Conservation (phyloP, 1,140 invertebrate genomes). For the Drosophila subpulchrella region DNA sequence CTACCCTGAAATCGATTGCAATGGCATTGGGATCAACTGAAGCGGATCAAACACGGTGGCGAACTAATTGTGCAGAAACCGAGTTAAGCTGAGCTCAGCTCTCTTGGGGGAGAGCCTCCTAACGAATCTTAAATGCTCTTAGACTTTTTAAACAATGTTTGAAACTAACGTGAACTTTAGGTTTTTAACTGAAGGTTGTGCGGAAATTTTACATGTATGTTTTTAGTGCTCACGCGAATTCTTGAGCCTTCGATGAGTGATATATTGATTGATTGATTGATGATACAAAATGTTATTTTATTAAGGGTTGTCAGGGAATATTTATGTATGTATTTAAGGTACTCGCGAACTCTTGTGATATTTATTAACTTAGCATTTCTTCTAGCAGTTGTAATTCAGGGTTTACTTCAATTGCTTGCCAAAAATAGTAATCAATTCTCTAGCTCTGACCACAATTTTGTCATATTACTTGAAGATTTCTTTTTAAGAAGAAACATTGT, state of each 20-base stretch:
- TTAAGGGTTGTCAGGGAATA: background rate
- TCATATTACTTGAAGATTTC: background rate
- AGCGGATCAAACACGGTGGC: conserved; percentile 29
- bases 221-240: too few species aligned
- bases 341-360: background rate
- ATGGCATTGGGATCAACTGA: conserved; percentile 44
- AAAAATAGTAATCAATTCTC: too few species aligned
- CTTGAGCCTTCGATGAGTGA: too few species aligned
- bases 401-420: too few species aligned
- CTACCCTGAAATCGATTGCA: conserved; percentile 29
- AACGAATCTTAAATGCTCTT: conserved; percentile 1
- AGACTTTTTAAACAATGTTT: background rate
- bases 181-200: too few species aligned
- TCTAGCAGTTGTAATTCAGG: too few species aligned
- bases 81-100: conserved; percentile 13
- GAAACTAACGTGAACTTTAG: background rate
- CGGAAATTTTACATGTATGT: too few species aligned
- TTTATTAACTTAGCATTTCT: background rate
- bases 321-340: background rate
- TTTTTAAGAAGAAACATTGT: background rate
- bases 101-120: background rate
- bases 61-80: conserved; percentile 78
- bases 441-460: background rate
- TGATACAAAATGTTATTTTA: too few species aligned
- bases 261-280: too few species aligned